Percentiles rank a stretch among this genome's conserved stretches.
Conservation (phyloP, 2,888 invertebrate genomes). For the Eurytoma adleriae region DNA sequence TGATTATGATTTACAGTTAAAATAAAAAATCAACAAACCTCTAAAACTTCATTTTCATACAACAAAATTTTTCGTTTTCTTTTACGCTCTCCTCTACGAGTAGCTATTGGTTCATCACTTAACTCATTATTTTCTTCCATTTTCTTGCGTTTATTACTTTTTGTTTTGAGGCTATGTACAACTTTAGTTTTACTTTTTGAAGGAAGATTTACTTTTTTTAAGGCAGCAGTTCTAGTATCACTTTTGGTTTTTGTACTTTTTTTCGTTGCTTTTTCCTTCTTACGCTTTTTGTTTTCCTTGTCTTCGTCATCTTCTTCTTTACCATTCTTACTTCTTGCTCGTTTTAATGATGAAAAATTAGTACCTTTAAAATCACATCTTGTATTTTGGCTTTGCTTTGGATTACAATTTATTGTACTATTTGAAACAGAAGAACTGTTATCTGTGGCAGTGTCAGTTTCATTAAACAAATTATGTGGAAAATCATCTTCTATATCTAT, state of each 20-base stretch:
- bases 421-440: background rate
- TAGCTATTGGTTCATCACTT: background rate
- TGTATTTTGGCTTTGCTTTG: background rate
- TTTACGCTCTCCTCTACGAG: conserved; percentile 19
- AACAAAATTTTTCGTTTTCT: conserved; percentile 18
- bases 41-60: conserved; percentile 11
- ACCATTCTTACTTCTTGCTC: background rate
- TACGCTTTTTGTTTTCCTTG: conserved; percentile 41
- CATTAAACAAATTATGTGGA: background rate
- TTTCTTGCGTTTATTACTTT: background rate
- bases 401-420: background rate
- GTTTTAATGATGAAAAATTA: background rate
- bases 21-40: conserved; percentile 24
- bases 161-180: background rate
- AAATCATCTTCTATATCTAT: conserved; percentile 21
- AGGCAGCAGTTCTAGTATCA: background rate
- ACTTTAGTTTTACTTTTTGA: conserved; percentile 5
- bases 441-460: background rate
- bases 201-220: background rate
- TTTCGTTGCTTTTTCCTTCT: background rate
- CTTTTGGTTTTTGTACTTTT: background rate
- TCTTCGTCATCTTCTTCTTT: conserved; percentile 26
- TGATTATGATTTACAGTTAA: too few relatives aligned
- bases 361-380: background rate
- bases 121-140: background rate